These are phyloP conservation scores for Hoplostethus atlanticus DNA, from an alignment of 2,797 vertebrate species.

Conservation along the genomic window DNA sequence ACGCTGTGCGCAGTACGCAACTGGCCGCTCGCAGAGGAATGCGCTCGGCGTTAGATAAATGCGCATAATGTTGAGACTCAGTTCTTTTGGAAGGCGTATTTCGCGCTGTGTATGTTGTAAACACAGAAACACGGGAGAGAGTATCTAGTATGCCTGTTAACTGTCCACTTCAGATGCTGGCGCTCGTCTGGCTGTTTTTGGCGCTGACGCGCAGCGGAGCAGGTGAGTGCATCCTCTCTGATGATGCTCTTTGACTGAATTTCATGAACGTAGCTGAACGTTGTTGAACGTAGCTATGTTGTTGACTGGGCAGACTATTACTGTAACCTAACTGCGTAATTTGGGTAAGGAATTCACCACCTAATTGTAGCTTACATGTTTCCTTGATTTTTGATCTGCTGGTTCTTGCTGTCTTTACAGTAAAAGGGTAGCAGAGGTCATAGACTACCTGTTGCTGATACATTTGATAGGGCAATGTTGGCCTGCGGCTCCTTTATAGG, in stretches of 20 bases:
- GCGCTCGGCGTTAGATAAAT: conserved; percentile 22
- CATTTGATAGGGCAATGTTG: conserved; percentile 10
- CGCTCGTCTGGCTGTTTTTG: conserved; percentile 60
- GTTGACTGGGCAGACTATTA: not conserved
- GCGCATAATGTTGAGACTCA: conserved; percentile 44
- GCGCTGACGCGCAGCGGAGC: conserved; percentile 61
- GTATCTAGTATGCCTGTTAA: conserved; percentile 40
- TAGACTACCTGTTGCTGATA: conserved; percentile 20
- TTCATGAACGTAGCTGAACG: not conserved
- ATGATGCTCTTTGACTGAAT: conserved; percentile 13
- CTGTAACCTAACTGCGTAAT: not conserved
- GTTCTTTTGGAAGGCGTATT: conserved; percentile 13
- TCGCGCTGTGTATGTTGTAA: conserved; percentile 32
- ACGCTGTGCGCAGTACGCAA: conserved; percentile 53
- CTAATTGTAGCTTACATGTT: not conserved
- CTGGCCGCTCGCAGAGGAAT: conserved; percentile 29
- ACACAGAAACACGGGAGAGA: conserved; percentile 28
- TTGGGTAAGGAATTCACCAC: not conserved
- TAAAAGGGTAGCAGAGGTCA: conserved; percentile 10
- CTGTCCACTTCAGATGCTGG: conserved; percentile 55
- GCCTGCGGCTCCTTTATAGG: conserved; percentile 9
- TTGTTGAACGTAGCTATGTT: not conserved
- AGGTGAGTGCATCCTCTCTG: conserved; percentile 72
- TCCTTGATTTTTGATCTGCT: not conserved
- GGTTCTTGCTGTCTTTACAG: not conserved